Percentiles rank a stretch among this genome's conserved stretches.
phyloP scores from a whole-genome alignment of 2,797 vertebrate genomes.

The Halcyon badia region DNA sequence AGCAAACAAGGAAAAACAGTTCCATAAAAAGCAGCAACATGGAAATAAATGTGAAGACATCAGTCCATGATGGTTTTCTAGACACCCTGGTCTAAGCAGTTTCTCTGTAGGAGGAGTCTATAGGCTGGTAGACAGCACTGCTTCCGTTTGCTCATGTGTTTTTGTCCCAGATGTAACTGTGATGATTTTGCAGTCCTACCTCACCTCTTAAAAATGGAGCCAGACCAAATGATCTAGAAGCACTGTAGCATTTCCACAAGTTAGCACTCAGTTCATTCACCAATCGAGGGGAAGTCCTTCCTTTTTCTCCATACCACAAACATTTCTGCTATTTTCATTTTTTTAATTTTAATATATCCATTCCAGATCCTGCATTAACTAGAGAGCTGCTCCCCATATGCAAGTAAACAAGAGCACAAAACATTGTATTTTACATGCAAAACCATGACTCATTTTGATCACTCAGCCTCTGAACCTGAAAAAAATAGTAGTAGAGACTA shows the following conservation, averaged over 20 bases:
- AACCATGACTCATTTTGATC: neutral
- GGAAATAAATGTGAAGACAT: neutral
- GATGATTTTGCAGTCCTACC: neutral
- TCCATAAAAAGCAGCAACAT: slow-evolving; percentile 30
- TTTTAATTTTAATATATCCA: neutral
- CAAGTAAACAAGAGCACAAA: neutral
- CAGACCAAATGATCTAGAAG: neutral
- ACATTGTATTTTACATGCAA: neutral
- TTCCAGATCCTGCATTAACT: neutral
- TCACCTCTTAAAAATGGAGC: neutral
- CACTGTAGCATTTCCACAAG: neutral
- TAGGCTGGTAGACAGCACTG: neutral
- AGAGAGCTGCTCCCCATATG: neutral
- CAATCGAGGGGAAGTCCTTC: neutral
- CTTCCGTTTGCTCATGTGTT: neutral
- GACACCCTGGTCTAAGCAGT: neutral
- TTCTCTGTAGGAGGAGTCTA: too few species aligned
- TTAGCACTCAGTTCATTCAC: neutral
- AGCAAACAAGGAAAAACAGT: neutral
- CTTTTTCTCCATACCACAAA: neutral
- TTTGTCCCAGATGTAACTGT: neutral
- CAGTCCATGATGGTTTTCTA: neutral
- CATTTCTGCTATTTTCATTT: neutral
- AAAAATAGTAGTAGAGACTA: neutral
- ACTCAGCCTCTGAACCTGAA: neutral